These are phyloP conservation scores for Heliothis virescens DNA, from an alignment of 1,140 invertebrate species.

Conservation along the genomic window DNA sequence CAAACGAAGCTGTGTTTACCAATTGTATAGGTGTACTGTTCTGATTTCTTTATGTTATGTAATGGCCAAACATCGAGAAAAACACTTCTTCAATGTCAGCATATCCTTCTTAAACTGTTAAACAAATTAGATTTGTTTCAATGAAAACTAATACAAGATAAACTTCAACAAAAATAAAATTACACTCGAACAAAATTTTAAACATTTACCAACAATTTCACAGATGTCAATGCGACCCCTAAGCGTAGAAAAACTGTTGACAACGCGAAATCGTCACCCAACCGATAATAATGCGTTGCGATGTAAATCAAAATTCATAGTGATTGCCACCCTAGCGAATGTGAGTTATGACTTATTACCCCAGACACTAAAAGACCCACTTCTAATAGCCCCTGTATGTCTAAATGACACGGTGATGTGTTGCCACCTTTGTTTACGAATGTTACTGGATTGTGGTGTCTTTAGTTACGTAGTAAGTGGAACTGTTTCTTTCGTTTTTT, in stretches of 20 bases:
- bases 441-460: conserved; percentile 59
- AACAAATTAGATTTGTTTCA: no score
- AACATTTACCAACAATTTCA: conserved; percentile 74
- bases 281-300: conserved; percentile 70
- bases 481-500: conserved; percentile 37
- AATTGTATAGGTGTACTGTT: no score
- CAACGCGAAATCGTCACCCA: conserved; percentile 68
- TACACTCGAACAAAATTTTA: neutral
- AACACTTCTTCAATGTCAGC: no score
- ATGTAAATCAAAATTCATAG: conserved; percentile 76
- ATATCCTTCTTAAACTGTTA: no score
- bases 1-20: no score
- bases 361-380: conserved; percentile 52
- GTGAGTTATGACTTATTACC: conserved; percentile 83
- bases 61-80: no score
- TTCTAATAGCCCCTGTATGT: conserved; percentile 71
- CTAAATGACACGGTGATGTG: conserved; percentile 79
- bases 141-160: neutral
- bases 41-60: no score
- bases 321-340: conserved; percentile 72
- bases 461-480: conserved; percentile 52
- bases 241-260: conserved; percentile 59
- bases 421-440: conserved; percentile 76
- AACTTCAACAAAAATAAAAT: neutral
- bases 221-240: conserved; percentile 65